Conservation (phyloP, 2,113 vertebrate species). For the Gracilinanus agilis region DNA sequence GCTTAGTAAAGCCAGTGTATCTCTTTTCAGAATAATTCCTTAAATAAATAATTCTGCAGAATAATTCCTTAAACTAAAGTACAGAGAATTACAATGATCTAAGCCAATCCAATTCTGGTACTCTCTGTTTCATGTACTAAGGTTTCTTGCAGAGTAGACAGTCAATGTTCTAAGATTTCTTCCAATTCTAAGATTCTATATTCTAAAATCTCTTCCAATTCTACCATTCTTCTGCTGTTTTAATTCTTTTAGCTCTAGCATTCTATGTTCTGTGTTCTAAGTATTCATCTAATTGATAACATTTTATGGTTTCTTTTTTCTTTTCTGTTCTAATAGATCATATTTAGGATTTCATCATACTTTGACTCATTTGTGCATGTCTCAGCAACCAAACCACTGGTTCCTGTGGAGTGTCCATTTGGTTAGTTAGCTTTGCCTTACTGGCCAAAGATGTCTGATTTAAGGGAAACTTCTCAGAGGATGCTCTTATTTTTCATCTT, state of each 20-base stretch:
- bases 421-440: not conserved
- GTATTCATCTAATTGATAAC: not conserved
- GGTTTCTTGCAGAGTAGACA: not conserved
- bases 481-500: not conserved
- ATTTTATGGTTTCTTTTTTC: not conserved
- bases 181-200: not conserved
- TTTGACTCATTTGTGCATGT: not conserved
- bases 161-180: not conserved
- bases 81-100: not conserved
- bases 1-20: not conserved
- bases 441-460: not conserved
- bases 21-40: not conserved
- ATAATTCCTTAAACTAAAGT: not conserved
- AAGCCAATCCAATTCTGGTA: not conserved
- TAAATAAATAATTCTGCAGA: not conserved
- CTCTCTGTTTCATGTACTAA: not conserved
- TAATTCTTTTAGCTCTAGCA: not conserved
- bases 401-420: not conserved
- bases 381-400: not conserved
- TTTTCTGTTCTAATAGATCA: not conserved
- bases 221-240: not conserved
- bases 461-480: not conserved
- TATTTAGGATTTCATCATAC: not conserved
- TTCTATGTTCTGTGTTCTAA: not conserved
- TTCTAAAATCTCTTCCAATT: not conserved